A percentile compares a stretch with the other conserved stretches of the same genome.
Evolutionary conservation across 2,888 invertebrate species (phyloP).

Genomic region (Eristalis intricaria): DNA sequence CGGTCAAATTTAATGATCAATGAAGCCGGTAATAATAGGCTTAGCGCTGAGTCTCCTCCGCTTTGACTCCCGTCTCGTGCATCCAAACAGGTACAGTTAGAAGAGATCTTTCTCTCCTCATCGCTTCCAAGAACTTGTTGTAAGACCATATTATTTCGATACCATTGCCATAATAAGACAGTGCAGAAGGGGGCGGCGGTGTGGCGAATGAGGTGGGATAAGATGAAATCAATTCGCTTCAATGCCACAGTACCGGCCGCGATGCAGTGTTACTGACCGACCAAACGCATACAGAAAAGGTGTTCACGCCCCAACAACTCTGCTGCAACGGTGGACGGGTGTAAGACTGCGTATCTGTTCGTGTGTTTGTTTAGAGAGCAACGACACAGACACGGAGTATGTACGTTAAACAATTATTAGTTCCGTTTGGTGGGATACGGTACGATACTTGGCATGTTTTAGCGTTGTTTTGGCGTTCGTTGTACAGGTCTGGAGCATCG

Average conservation of each 20-base stretch:
- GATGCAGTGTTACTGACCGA: conserved; percentile 48
- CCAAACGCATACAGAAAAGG: conserved; percentile 32
- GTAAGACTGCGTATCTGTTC: not conserved
- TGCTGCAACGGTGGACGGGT: conserved; percentile 7
- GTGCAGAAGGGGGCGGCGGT: not conserved
- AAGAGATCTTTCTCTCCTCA: conserved; percentile 41
- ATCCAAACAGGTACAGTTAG: conserved; percentile 40
- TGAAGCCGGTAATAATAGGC: conserved; percentile 45
- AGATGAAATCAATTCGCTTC: conserved; percentile 51
- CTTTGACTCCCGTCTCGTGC: not conserved
- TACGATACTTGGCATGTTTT: conserved; percentile 36
- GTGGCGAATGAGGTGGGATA: not conserved
- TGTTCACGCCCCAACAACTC: conserved; percentile 58
- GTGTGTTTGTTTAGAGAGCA: not conserved
- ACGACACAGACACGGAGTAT: conserved; percentile 15
- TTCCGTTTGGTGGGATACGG: conserved; percentile 70
- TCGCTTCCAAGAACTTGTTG: conserved; percentile 52
- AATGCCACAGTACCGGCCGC: conserved; percentile 37
- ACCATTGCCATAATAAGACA: conserved; percentile 56
- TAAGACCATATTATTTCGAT: conserved; percentile 62
- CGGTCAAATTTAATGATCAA: conserved; percentile 56
- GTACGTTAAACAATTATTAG: conserved; percentile 64
- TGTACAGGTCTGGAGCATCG: conserved; percentile 49
- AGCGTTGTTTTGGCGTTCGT: conserved; percentile 18
- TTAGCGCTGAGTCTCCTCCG: not conserved